A percentile compares a stretch with the other conserved stretches of the same genome.
Conservation (phyloP, 1,140 invertebrate species). For the Drosophila leontia region DNA sequence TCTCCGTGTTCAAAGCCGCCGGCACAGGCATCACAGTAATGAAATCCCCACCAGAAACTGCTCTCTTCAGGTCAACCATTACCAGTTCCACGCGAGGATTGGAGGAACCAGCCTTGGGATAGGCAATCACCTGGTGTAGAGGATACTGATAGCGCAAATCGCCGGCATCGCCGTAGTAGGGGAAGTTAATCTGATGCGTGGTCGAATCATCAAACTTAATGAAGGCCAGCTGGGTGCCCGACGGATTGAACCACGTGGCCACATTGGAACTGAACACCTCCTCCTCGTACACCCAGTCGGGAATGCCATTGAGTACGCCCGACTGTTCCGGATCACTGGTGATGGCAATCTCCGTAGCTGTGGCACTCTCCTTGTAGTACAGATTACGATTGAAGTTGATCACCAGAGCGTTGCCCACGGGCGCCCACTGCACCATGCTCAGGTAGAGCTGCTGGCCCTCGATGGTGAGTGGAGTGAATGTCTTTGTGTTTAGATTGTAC, state of each 20-base stretch:
- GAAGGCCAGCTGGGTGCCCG: slow-evolving; percentile 92
- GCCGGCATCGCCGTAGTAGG: slow-evolving; percentile 89
- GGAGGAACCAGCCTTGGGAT: slow-evolving; percentile 91
- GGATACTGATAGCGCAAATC: slow-evolving; percentile 89
- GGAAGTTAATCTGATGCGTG: slow-evolving; percentile 88
- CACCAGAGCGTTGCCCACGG: slow-evolving; percentile 87
- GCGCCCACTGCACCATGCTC: slow-evolving; percentile 73
- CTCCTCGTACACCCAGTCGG: slow-evolving; percentile 94
- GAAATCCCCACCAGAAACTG: slow-evolving; percentile 47
- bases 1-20: slow-evolving; percentile 64
- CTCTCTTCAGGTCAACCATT: slow-evolving; percentile 62
- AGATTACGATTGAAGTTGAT: slow-evolving; percentile 93
- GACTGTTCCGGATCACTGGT: slow-evolving; percentile 87
- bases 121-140: slow-evolving; percentile 89
- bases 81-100: slow-evolving; percentile 85
- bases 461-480: slow-evolving; percentile 50
- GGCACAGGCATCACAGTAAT: slow-evolving; percentile 71
- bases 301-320: slow-evolving; percentile 91
- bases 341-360: slow-evolving; percentile 85
- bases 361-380: slow-evolving; percentile 88
- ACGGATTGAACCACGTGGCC: slow-evolving; percentile 95
- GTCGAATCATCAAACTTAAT: slow-evolving; percentile 93
- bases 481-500: slow-evolving; percentile 86
- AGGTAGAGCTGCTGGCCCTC: slow-evolving; percentile 52
- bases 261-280: slow-evolving; percentile 94